Evolutionary conservation across 37 sponge, comb jelly and placozoan genomes (phyloP).

Genomic region (Oscarella lobularis): DNA sequence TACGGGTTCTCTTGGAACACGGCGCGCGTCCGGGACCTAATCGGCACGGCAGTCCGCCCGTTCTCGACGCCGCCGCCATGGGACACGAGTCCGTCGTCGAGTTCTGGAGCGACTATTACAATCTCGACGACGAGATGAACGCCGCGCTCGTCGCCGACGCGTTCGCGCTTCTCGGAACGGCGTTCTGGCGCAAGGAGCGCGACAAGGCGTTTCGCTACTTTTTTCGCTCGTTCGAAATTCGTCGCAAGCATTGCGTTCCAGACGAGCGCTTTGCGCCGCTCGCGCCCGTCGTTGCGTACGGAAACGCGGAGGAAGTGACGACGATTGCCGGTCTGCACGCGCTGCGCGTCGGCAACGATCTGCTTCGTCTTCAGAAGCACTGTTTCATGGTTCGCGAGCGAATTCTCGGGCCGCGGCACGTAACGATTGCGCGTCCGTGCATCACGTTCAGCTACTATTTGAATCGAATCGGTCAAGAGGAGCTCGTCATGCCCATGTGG

Average conservation of each 20-base stretch:
- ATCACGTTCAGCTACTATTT: background rate
- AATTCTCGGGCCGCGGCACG: background rate
- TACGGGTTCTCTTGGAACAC: background rate
- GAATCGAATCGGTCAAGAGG: background rate
- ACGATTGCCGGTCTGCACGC: background rate
- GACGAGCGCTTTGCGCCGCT: background rate
- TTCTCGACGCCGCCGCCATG: background rate
- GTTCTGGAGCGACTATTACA: background rate
- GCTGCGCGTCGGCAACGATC: background rate
- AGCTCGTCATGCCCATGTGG: background rate
- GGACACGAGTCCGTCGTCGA: background rate
- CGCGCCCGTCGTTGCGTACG: background rate
- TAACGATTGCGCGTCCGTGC: background rate
- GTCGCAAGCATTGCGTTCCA: background rate
- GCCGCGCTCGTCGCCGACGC: background rate
- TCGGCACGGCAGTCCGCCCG: background rate
- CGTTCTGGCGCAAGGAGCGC: background rate
- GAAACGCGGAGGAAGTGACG: background rate
- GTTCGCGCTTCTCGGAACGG: background rate
- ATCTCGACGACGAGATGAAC: background rate
- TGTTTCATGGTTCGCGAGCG: conserved; percentile 1
- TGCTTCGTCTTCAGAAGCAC: background rate
- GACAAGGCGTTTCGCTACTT: background rate
- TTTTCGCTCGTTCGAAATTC: background rate
- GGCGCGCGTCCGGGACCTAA: background rate